Base-by-base conservation (phyloP, 2,797 vertebrate species). In the Neopelma chrysocephalum region DNA sequence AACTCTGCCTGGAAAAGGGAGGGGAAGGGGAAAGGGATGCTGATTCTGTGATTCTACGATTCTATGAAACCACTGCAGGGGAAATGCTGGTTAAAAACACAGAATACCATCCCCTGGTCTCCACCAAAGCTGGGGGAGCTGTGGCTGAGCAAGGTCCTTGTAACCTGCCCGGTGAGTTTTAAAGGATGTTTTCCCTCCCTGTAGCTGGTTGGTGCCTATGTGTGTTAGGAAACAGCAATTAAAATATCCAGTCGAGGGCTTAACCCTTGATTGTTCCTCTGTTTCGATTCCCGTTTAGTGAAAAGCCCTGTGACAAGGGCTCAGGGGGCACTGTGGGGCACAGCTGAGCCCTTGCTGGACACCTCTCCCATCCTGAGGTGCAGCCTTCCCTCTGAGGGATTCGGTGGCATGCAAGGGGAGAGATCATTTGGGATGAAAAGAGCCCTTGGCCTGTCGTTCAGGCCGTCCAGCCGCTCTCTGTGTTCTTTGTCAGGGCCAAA, bases 401-500 rank as follows among this genome's bases (percentile, higher is more conserved):
- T 43, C 1, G 1, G 60, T 82, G 86, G 81, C 87, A 68, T 2
- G 18, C 82, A 79, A 94, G 95, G 91, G 71, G 26, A 91, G 53
- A 56, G 91, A 91, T 84, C 40, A 40, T 82, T 26, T 8, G 77
- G 68, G 50, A 91, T 97, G 96, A 97, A 96, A 96, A 87, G 88
- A 96, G 93, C 85, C 89, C 93, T 80, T 61, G 88, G 95, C 92
- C 90, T 78, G 93, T 92, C 79, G 36, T 77, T 97, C 83, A 96
- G 96, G 88, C 89, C 95, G 65, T 95, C 80, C 96, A 97, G 90
- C 95, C 68, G 1, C 96, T 96, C 97, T 91, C 97, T 94, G 93
- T 96, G 96, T 96, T 97, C 97, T 97, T 98, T 98, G 97, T 98
- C 94, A 96, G 93, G 95, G 93, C 95, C 97, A 93, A 92, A 96